phyloP scores from a whole-genome alignment of 2,797 vertebrate genomes.

The Morus bassanus region DNA sequence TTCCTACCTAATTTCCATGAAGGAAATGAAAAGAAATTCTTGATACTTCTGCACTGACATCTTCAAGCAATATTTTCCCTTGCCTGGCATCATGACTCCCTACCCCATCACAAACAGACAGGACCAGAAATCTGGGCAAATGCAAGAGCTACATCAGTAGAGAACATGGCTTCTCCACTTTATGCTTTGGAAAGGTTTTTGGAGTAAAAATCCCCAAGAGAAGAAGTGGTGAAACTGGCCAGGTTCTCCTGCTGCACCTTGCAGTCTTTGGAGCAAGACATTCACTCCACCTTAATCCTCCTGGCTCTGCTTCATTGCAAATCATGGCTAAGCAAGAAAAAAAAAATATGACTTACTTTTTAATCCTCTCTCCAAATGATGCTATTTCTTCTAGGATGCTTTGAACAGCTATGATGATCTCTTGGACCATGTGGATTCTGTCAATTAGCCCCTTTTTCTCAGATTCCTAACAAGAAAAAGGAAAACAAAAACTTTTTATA shows the following conservation, averaged over 20 bases:
- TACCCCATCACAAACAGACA: not conserved
- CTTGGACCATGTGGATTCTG: slow-evolving; percentile 97
- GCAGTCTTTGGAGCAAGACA: not conserved
- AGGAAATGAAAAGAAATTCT: not conserved
- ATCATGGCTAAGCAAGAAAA: not conserved
- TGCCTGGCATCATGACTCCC: not conserved
- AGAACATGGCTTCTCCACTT: not conserved
- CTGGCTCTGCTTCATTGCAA: not conserved
- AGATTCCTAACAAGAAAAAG: slow-evolving; percentile 80
- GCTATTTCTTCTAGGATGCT: slow-evolving; percentile 89
- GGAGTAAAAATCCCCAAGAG: not conserved
- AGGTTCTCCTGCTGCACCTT: not conserved
- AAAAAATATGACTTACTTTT: slow-evolving; percentile 85
- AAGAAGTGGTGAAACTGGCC: not conserved
- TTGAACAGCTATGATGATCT: slow-evolving; percentile 91
- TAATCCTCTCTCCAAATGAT: slow-evolving; percentile 91
- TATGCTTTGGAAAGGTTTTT: not conserved
- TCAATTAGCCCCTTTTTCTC: slow-evolving; percentile 94
- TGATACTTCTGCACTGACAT: not conserved
- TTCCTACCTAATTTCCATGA: not conserved
- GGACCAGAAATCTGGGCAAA: not conserved
- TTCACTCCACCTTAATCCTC: not conserved
- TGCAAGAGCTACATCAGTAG: not conserved
- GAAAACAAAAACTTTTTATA: not conserved
- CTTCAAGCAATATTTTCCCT: not conserved